These are phyloP conservation scores for Thermophis baileyi DNA, from an alignment of 2,113 vertebrate genomes.

Conservation along the genomic window DNA sequence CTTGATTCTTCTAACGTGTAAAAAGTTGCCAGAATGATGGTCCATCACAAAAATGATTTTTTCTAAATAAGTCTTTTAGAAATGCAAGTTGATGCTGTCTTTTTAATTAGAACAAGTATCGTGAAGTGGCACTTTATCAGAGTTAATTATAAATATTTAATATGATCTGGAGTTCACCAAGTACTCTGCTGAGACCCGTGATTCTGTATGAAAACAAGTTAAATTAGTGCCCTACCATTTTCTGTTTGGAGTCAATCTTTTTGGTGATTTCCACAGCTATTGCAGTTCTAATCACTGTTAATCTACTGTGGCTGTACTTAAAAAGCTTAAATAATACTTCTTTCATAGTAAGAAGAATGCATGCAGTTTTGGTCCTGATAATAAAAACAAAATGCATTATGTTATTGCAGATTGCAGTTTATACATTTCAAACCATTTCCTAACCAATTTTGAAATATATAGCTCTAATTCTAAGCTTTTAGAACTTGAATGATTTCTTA, in stretches of 20 bases:
- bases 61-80: constrained; percentile 35
- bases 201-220: constrained; percentile 58
- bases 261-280: neutral
- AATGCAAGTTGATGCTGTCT: constrained; percentile 53
- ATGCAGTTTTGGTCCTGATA: constrained; percentile 17
- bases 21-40: constrained; percentile 10
- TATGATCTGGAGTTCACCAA: constrained; percentile 61
- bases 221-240: constrained; percentile 44
- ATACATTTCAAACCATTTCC: neutral
- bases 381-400: constrained; percentile 18
- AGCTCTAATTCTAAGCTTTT: neutral
- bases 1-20: neutral
- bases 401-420: neutral
- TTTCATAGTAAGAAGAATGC: constrained; percentile 16
- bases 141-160: constrained; percentile 68
- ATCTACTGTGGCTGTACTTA: constrained; percentile 20
- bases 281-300: constrained; percentile 30
- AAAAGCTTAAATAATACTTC: constrained; percentile 25
- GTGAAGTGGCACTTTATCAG: constrained; percentile 59
- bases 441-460: neutral
- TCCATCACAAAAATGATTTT: constrained; percentile 27
- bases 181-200: constrained; percentile 42
- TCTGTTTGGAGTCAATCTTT: constrained; percentile 41
- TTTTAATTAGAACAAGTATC: constrained; percentile 63
- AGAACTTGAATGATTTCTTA: neutral